Evolutionary conservation across 2,797 vertebrate species (phyloP), one percentile per base, ranked within the genome.

Genomic region (Liasis olivaceus): DNA sequence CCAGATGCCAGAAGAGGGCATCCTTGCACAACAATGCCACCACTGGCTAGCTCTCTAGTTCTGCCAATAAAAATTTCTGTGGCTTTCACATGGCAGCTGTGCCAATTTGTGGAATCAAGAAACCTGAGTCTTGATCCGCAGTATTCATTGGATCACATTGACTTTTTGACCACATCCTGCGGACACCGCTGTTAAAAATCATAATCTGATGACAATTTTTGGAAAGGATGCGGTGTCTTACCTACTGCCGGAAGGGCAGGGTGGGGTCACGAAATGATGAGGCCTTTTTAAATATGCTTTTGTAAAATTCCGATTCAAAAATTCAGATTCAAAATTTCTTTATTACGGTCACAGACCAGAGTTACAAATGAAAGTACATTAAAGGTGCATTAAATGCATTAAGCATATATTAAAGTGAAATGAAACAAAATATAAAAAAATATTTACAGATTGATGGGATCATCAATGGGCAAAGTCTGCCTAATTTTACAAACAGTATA

Each of bases 1-100:
- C 20, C 5, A 85, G 42, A 20, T 12, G 6, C 91, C 91, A 85
- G 60, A 14, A 92, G 91, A 85, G 87, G 91, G 91, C 91, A 89
- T 5, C 51, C 87, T 66, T 42, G n/a, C 87, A 56, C 5, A 56
- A 47, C 63, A 51, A 47, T 84, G 26, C 1, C 13, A 31, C 11
- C 31, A 36, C 20, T n/a, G n/a, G n/a, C 31, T 42, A 42, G 1
- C 28, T 47, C 28, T 28, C 22, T 59, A 59, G 60, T 85, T 31
- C 91, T n/a, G 42, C 24, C 72, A 47, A 47, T 11, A 24, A 47
- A 77, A 47, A 24, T 47, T 8, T 24, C 72, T 42, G 31, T 81
- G 36, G 11, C 20, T 81, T 81, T 81, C 72, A 47, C 0, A 0
- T 47, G 9, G 54, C 85, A 59, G 31, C 51, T 2, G 15, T 60